These are phyloP conservation scores for Apoda limacodes DNA, from an alignment of 2,888 invertebrate genomes.

Conservation along the genomic window DNA sequence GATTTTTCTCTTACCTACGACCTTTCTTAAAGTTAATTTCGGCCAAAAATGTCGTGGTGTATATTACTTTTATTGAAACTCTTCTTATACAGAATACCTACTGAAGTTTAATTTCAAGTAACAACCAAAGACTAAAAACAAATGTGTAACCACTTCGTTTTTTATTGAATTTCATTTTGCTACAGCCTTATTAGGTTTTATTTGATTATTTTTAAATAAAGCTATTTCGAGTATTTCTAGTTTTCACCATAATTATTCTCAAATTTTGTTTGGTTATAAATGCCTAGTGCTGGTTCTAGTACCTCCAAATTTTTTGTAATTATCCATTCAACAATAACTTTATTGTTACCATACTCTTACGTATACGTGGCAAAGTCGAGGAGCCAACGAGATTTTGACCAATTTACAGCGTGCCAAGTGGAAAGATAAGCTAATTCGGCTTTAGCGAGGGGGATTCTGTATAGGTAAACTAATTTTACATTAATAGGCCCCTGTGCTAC, in stretches of 20 bases:
- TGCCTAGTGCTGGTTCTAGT: neutral
- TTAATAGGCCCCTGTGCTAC: too few relatives aligned
- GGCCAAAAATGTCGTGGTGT: too few relatives aligned
- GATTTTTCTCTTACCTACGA: too few relatives aligned
- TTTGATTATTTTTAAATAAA: neutral
- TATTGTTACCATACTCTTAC: constrained; percentile 40
- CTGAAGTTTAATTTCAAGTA: too few relatives aligned
- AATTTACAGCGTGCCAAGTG: constrained; percentile 68
- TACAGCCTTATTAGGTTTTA: too few relatives aligned
- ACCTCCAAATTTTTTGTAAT: neutral
- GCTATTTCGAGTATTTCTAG: neutral
- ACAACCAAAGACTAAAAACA: too few relatives aligned
- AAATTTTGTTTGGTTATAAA: neutral
- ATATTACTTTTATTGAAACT: too few relatives aligned
- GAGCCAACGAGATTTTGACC: constrained; percentile 66
- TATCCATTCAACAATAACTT: neutral
- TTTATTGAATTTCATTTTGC: too few relatives aligned
- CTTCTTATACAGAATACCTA: too few relatives aligned
- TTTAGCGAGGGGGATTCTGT: constrained; percentile 41
- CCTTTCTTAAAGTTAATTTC: too few relatives aligned
- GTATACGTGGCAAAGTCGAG: constrained; percentile 52
- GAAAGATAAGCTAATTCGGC: constrained; percentile 67
- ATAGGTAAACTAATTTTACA: constrained; percentile 65
- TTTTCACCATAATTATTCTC: neutral
- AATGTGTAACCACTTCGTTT: too few relatives aligned